These are phyloP conservation scores for Columba janthina DNA, from an alignment of 2,113 vertebrate genomes.

Conservation along the genomic window DNA sequence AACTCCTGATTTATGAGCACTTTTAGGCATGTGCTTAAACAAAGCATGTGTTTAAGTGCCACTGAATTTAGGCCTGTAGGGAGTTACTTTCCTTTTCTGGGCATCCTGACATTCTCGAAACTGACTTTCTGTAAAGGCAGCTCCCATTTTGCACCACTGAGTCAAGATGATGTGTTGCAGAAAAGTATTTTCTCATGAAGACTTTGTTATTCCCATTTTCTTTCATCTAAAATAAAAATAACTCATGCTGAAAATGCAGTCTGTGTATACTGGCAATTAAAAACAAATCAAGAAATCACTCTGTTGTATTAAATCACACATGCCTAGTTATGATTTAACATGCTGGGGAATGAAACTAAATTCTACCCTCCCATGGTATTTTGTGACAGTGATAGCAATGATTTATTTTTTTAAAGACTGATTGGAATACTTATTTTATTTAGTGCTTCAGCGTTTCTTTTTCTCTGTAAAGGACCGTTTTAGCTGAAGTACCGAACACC, in stretches of 20 bases:
- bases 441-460: not conserved
- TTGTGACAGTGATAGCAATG: not conserved
- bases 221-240: conserved; percentile 60
- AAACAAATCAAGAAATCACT: conserved; percentile 53
- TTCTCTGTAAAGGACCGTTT: not conserved
- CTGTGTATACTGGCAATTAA: conserved; percentile 51
- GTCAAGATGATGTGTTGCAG: not conserved
- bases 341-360: conserved; percentile 28
- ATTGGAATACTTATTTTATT: not conserved
- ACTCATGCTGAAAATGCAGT: conserved; percentile 45
- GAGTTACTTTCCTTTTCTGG: conserved; percentile 19
- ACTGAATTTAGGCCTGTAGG: not conserved
- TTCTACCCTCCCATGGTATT: not conserved
- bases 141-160: not conserved
- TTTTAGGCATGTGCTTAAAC: not conserved
- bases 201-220: conserved; percentile 38
- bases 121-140: not conserved
- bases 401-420: not conserved
- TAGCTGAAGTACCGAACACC: not conserved
- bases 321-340: conserved; percentile 48
- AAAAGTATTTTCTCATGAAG: conserved; percentile 34
- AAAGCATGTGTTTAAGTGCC: not conserved
- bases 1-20: not conserved
- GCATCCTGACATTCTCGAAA: not conserved
- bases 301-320: conserved; percentile 44